These are phyloP conservation scores for Trididemnum clinides DNA, from an alignment of 23 tunicate species.

Conservation along the genomic window DNA sequence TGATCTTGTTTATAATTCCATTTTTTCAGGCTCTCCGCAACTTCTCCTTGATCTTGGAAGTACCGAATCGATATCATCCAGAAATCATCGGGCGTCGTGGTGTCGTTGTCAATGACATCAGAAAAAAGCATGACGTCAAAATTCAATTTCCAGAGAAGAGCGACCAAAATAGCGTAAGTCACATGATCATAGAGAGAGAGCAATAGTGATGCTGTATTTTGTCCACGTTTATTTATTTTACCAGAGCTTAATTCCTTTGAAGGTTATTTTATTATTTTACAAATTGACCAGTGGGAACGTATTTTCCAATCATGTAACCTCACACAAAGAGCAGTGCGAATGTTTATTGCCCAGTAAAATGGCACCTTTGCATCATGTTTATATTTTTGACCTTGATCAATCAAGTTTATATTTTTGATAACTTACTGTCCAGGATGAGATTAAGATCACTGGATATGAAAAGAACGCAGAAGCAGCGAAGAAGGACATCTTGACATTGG, in stretches of 20 bases:
- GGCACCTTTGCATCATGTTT: too few relatives aligned
- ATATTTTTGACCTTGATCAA: too few relatives aligned
- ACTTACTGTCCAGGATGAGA: constrained; percentile 79
- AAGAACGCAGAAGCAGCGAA: constrained; percentile 79
- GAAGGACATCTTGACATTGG: constrained; percentile 69
- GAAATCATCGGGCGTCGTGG: constrained; percentile 93
- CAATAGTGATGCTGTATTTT: too few relatives aligned
- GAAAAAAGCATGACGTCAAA: constrained; percentile 77
- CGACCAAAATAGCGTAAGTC: constrained; percentile 46
- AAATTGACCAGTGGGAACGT: too few relatives aligned
- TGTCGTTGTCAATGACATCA: constrained; percentile 63
- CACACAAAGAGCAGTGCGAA: too few relatives aligned
- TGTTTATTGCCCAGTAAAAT: too few relatives aligned
- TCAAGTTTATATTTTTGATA: too few relatives aligned
- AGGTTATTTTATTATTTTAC: too few relatives aligned
- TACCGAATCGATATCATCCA: constrained; percentile 63
- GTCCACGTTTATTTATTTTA: too few relatives aligned
- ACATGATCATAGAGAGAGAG: neutral
- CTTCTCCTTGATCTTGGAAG: constrained; percentile 66
- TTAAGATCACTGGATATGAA: constrained; percentile 92
- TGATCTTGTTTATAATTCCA: neutral
- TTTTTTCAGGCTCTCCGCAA: constrained; percentile 57
- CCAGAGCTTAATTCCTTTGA: too few relatives aligned
- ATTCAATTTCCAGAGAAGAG: constrained; percentile 87
- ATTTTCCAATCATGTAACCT: too few relatives aligned